Evolutionary conservation across 2,797 vertebrate genomes (phyloP).

Genomic region (Gambelia wislizenii): DNA sequence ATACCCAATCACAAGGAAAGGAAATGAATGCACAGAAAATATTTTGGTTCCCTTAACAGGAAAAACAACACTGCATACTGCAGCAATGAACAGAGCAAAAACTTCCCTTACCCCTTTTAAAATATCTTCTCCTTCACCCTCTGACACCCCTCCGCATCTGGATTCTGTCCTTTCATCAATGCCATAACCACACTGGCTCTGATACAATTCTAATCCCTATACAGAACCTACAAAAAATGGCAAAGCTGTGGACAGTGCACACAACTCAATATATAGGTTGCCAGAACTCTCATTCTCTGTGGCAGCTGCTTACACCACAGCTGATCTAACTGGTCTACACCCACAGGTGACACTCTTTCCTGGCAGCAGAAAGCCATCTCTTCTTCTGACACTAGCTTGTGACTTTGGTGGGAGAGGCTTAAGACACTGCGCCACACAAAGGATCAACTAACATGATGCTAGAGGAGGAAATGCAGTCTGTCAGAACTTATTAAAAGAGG

Average conservation of each 20-base stretch:
- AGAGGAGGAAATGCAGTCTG: conserved; percentile 9
- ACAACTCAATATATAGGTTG: neutral
- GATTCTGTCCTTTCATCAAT: conserved; percentile 7
- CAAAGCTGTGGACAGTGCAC: neutral
- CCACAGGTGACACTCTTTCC: conserved; percentile 30
- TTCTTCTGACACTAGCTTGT: neutral
- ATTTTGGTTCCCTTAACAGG: conserved; percentile 16
- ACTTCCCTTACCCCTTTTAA: neutral
- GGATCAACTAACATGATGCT: neutral
- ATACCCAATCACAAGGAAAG: conserved; percentile 24
- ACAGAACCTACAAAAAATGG: neutral
- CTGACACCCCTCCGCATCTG: neutral
- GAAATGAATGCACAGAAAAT: conserved; percentile 29
- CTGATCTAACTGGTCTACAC: neutral
- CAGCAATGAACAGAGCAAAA: neutral
- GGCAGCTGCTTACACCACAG: neutral
- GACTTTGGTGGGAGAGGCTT: neutral
- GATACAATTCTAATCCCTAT: neutral
- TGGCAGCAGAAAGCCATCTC: neutral
- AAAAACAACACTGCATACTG: conserved; percentile 4
- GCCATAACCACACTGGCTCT: neutral
- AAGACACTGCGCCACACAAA: neutral
- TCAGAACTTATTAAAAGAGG: neutral
- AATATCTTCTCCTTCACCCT: neutral
- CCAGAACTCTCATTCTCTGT: neutral